phyloP scores from a whole-genome alignment of 2,888 invertebrate species.

The Coronaproctus castanopsis region DNA sequence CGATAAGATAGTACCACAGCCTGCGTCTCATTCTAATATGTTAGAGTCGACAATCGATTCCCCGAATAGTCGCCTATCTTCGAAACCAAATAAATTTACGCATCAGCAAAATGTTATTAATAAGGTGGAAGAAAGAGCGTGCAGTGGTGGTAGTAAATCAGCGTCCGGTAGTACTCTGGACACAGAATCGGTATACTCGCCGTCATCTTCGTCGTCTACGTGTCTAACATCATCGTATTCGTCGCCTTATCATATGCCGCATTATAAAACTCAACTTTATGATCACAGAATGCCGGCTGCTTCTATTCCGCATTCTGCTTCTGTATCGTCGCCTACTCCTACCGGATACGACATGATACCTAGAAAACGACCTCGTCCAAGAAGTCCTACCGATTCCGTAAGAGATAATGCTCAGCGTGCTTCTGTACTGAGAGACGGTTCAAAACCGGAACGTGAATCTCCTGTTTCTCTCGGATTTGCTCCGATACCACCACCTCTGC shows the following conservation, averaged over 20 bases:
- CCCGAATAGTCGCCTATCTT: conserved; percentile 8
- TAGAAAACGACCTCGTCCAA: conserved; percentile 33
- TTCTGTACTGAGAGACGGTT: conserved; percentile 44
- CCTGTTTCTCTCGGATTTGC: conserved; percentile 19
- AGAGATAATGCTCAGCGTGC: conserved; percentile 25
- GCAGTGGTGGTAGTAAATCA: conserved; percentile 1
- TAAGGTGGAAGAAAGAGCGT: conserved; percentile 16
- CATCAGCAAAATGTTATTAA: conserved; percentile 21
- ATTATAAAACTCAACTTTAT: conserved; percentile 26
- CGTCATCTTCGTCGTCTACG: conserved; percentile 27
- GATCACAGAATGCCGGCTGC: conserved; percentile 24
- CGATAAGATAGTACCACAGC: conserved; percentile 34
- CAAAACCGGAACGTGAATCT: conserved; percentile 22
- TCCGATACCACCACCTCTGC: conserved; percentile 17
- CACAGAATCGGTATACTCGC: conserved; percentile 5
- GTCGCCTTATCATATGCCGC: conserved; percentile 20
- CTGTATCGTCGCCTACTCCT: conserved; percentile 25
- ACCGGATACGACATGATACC: conserved; percentile 27
- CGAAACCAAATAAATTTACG: conserved; percentile 21
- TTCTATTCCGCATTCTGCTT: conserved; percentile 4
- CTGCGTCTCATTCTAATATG: neutral
- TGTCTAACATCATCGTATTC: conserved; percentile 32
- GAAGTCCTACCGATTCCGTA: conserved; percentile 32
- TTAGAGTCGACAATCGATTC: conserved; percentile 13
- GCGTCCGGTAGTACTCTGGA: neutral